Evolutionary conservation across 2,797 vertebrate genomes (phyloP).

Genomic region (Hirundo rustica): DNA sequence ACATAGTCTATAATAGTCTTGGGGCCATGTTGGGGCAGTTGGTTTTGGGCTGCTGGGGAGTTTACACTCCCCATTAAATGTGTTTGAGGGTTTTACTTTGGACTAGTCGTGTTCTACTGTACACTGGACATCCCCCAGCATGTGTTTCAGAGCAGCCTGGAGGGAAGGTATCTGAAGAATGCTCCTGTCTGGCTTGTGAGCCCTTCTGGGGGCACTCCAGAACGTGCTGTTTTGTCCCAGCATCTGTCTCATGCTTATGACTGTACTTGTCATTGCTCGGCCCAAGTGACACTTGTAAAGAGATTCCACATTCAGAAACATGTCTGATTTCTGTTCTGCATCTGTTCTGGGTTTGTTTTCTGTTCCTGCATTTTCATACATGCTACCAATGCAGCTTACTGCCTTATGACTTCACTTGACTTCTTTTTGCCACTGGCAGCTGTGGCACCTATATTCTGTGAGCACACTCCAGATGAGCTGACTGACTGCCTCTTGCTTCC

Average conservation of each 20-base stretch:
- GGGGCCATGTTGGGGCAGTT: not conserved
- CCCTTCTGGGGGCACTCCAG: not conserved
- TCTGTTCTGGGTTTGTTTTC: not conserved
- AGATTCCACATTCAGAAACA: not conserved
- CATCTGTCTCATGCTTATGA: rapidly evolving
- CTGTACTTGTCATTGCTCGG: not conserved
- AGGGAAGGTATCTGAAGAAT: not conserved
- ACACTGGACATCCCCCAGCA: not conserved
- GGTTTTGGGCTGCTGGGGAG: not conserved
- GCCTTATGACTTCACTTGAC: not conserved
- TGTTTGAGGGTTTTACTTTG: not conserved
- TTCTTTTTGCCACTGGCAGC: not conserved
- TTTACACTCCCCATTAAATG: not conserved
- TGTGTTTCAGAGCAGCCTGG: not conserved
- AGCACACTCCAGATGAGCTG: not conserved
- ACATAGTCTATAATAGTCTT: not conserved
- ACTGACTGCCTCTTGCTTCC: not conserved
- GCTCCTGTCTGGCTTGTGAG: not conserved
- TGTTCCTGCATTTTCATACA: not conserved
- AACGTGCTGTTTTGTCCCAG: not conserved
- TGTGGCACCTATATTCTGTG: not conserved
- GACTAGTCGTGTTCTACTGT: not conserved
- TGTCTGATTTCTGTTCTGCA: not conserved
- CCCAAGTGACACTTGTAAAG: not conserved
- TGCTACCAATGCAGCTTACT: not conserved